Base-by-base conservation (phyloP, 2,797 vertebrate genomes). In the Chrosomus eos region DNA sequence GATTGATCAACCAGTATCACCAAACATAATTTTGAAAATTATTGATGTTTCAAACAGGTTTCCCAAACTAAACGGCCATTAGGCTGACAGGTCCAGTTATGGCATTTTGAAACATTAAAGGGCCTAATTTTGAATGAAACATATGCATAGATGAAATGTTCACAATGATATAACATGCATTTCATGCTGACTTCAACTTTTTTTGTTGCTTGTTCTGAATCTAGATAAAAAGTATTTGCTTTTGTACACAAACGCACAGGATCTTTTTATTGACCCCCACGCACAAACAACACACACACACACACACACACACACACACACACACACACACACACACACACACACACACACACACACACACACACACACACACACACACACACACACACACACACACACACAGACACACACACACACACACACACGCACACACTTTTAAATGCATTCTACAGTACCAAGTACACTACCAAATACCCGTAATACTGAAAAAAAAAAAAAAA, bases 401-500 rank as follows among this genome's bases (percentile, higher is more conserved):
- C n/a, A n/a, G n/a, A n/a, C n/a, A n/a, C n/a, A n/a, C n/a, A n/a
- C n/a, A n/a, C n/a, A n/a, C n/a, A n/a, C n/a, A n/a, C n/a, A n/a
- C 40, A 10, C 40, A 3, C 45, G 16, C 14, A 48, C 45, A 48
- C 14, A 21, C 43, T 5, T 73, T 11, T 31, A 45, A 53, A 73
- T 48, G 6, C 19, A 53, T 53, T 21, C 13, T 26, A 9, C 23
- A 72, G n/a, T n/a, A n/a, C 31, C 26, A 60, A 58, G 38, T 26
- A 13, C n/a, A 7, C 2, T 4, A 11, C 16, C 23, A 53, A 48
- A n/a, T 33, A 2, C 23, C 5, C 28, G 1, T 4, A 40, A 16
- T 85, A 74, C 83, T 83, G 62, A 83, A 10, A 23, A 55, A 21
- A 23, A 23, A 66, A 76, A 64, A 43, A 70, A n/a, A n/a, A n/a